Percentiles rank a stretch among this genome's conserved stretches.
Conservation (phyloP, 1,140 invertebrate species). For the Subanguina moxae region DNA sequence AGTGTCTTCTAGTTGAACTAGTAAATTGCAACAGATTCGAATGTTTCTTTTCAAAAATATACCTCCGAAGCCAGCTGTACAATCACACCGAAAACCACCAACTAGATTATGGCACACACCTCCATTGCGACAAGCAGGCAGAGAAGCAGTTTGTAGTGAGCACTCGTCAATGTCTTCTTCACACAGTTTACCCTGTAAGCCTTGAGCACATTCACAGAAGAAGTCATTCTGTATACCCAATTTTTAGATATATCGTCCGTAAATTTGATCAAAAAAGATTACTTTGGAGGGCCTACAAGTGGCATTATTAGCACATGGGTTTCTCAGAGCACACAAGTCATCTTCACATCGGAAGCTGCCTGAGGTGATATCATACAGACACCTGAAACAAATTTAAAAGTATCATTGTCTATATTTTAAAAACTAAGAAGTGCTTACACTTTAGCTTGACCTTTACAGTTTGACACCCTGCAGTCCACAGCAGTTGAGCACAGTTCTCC, state of each 20-base stretch:
- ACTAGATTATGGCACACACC: conserved; percentile 5
- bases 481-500: background rate
- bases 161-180: conserved; percentile 16
- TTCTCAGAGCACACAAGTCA: conserved; percentile 11
- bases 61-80: conserved; percentile 12
- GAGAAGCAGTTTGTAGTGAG: background rate
- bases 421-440: too few relatives aligned
- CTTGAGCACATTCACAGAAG: conserved; percentile 14
- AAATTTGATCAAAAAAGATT: background rate
- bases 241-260: background rate
- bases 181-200: conserved; percentile 6
- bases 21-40: too few relatives aligned
- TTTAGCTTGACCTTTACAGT: too few relatives aligned
- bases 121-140: conserved; percentile 8
- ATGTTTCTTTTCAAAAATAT: too few relatives aligned
- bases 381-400: too few relatives aligned
- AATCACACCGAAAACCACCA: conserved; percentile 1
- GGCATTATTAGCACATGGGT: conserved; percentile 17
- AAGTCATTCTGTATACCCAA: background rate
- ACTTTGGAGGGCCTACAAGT: conserved; percentile 17
- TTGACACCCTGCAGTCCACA: background rate
- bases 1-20: too few relatives aligned
- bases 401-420: too few relatives aligned
- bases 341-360: conserved; percentile 14
- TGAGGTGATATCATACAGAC: background rate